These are phyloP conservation scores for Phymorhynchus buccinoides DNA, from an alignment of 1,140 invertebrate species.

Conservation along the genomic window DNA sequence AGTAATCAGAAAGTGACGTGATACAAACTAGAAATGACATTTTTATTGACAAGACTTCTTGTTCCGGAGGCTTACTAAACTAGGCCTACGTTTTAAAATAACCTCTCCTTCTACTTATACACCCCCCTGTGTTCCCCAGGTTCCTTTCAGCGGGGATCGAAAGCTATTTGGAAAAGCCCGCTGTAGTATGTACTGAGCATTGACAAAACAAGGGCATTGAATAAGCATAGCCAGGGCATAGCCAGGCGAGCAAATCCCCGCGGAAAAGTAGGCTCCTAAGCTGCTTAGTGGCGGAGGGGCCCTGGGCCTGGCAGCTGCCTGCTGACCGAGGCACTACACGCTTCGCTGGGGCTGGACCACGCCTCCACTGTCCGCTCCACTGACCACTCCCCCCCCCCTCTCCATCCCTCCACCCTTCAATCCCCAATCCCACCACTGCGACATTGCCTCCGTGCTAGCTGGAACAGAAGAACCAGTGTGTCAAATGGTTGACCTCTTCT, in stretches of 20 bases:
- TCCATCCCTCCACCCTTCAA: too few relatives aligned
- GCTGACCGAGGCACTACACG: neutral
- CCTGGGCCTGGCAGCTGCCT: neutral
- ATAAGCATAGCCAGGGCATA: neutral
- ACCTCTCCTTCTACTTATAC: too few relatives aligned
- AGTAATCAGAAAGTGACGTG: too few relatives aligned
- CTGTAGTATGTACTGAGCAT: constrained; percentile 23
- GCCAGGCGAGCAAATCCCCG: constrained; percentile 9
- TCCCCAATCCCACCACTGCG: too few relatives aligned
- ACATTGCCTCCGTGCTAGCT: neutral
- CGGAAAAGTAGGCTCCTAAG: neutral
- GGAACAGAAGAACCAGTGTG: neutral
- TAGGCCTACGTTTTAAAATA: too few relatives aligned
- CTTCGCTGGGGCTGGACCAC: neutral
- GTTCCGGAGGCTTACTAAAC: too few relatives aligned
- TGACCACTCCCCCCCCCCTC: neutral
- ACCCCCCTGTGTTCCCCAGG: too few relatives aligned
- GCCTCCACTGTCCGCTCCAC: constrained; percentile 1
- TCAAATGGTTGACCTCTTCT: too few relatives aligned
- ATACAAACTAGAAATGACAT: too few relatives aligned
- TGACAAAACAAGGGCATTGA: constrained; percentile 15
- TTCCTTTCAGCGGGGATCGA: neutral
- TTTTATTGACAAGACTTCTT: too few relatives aligned
- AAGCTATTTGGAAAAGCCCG: constrained; percentile 10
- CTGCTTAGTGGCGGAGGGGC: neutral